Base-by-base conservation (phyloP, 2,888 invertebrate species). In the Tigriopus californicus region DNA sequence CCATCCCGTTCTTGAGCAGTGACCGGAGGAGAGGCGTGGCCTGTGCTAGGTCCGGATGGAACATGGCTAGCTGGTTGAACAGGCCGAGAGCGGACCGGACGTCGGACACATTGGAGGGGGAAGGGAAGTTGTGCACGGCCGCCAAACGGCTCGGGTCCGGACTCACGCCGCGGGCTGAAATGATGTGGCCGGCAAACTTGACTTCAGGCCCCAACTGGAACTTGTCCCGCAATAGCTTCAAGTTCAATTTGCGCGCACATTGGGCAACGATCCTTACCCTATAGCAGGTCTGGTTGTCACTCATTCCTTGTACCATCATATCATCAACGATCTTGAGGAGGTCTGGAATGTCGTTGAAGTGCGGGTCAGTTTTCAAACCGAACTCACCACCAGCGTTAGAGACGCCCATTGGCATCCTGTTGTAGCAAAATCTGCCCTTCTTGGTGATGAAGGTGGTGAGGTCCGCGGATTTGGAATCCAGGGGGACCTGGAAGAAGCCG, bases 311-410 rank as follows among this genome's bases (percentile, higher is more conserved):
- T 60, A 44, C 8, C 24, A 60, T 25, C 13, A 56, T 40, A 33
- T 48, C 47, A 18, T 57, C 47, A 1, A 60, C 56, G 11, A 61
- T 42, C n/a, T 61, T 58, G n/a, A 55, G 24, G 22, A 41, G 33
- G 15, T 48, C 49, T 10, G 41, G 18, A 13, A 57, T n/a, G 8
- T 52, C 61, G 15, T 57, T 44, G 15, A 61, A 42, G 12, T 48
- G 4, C 8, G 3, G 33, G 8, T 57, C 61, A 24, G 54, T 48
- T 8, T 42, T 24, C 11, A 24, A 47, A 25, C 48, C 51, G 25
- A 15, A 57, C 25, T 49, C 56, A 5, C 56, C 51, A 6, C 57
- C 51, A 1, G 61, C 51, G 12, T 55, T 24, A 4, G 33, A 2
- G 52, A 61, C 49, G 2, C 61, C 57, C 56, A 56, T 55, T 15